Evolutionary conservation across 2,113 vertebrate species (phyloP), one percentile per base, ranked within the genome.

Genomic region (Acanthisitta chloris): DNA sequence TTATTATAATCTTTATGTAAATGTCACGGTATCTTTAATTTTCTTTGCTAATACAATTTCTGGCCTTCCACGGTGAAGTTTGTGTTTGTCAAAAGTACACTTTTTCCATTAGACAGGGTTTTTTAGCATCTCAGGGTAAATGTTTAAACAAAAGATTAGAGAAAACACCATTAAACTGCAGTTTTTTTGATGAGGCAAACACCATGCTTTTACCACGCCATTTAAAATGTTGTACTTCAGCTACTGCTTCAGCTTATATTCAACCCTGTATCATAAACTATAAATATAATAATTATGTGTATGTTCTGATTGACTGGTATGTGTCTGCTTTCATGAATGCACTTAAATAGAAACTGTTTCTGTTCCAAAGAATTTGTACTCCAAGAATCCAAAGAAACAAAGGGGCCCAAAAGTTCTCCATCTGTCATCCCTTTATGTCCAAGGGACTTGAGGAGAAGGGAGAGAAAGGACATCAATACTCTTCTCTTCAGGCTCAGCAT

Each of bases 81-180:
- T 87, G 33, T 94, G 71, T 96, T 97, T 97, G 90, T 92, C 81
- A 96, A 91, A 96, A 92, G 69, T 70, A 95, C 57, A 85, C 46
- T 96, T 90, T 89, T 94, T 91, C 92, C 87, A 76, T 85, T 85
- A 86, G 77, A 81, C 57, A 92, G 91, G 69, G 96, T 89, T 94
- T 86, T 79, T 81, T 48, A 94, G 76, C n/a, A 95, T 89, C 78
- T 96, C 42, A 89, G 52, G n/a, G 76, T 86, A 94, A 96, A 97
- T 86, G 76, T 90, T 92, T 93, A 85, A 91, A 92, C 21, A 88
- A 73, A 91, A 84, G 82, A 74, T 84, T 66, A 36, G 29, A 29
- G 67, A 97, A 96, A 93, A 82, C 11, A 86, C 33, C 40, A 55
- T 64, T 78, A 40, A 59, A 24, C 14, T 96, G 79, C 51, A 72